phyloP scores from a whole-genome alignment of 2,888 invertebrate species.

The Petrophora chlorosata region DNA sequence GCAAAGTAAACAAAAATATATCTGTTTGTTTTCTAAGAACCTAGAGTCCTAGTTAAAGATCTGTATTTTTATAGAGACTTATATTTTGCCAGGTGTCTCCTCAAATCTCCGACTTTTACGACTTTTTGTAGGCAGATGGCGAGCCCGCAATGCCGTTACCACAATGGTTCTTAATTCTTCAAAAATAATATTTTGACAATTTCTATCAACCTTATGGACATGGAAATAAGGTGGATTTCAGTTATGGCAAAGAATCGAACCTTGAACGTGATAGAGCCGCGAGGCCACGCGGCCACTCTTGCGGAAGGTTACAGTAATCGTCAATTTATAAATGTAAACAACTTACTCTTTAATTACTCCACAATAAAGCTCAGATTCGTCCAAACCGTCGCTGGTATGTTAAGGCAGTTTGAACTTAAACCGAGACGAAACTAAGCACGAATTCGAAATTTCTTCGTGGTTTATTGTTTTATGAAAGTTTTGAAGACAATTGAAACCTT shows the following conservation, averaged over 20 bases:
- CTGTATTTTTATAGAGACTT: no score
- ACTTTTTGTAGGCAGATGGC: conserved; percentile 23
- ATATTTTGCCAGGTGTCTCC: conserved; percentile 9
- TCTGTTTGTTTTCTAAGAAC: no score
- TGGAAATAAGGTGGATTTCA: conserved; percentile 33
- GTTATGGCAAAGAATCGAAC: conserved; percentile 51
- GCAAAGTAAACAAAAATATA: no score
- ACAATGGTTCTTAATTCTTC: conserved; percentile 25
- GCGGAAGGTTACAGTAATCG: conserved; percentile 60
- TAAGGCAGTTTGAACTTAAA: conserved; percentile 13
- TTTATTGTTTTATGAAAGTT: neutral
- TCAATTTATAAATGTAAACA: conserved; percentile 24
- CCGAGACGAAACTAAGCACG: neutral
- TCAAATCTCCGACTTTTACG: conserved; percentile 14
- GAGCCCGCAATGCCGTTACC: conserved; percentile 32
- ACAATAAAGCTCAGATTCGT: conserved; percentile 22
- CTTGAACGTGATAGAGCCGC: conserved; percentile 72
- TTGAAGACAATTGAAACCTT: neutral
- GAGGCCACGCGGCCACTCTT: conserved; percentile 57
- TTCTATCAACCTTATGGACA: conserved; percentile 16
- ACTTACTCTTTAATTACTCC: conserved; percentile 21
- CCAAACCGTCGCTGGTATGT: neutral
- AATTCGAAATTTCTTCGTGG: conserved; percentile 9
- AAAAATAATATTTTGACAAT: conserved; percentile 26
- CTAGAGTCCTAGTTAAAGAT: no score